Evolutionary conservation across 2,888 invertebrate species (phyloP), one percentile per base, ranked within the genome.

Genomic region (Embidobia sp.): DNA sequence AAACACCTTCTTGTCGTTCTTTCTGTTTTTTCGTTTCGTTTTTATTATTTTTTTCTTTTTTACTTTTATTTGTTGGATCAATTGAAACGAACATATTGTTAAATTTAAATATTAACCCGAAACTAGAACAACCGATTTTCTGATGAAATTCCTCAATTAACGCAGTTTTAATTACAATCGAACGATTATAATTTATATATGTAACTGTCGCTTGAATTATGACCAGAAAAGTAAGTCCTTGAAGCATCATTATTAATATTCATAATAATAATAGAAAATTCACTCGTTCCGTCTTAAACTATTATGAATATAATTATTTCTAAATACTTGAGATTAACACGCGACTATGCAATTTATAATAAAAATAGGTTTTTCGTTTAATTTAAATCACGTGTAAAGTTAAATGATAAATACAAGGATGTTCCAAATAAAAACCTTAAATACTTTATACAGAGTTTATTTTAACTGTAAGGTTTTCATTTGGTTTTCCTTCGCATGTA

Each of bases 241-340:
- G 26, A 8, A 27, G 26, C 19, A 18, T 19, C 22, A 44, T 35
- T 5, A 8, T 44, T 35, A 55, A 48, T 49, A 67, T 57, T n/a
- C 29, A 8, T 15, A 22, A 40, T 49, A 37, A 48, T 55, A 18
- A 57, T n/a, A n/a, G n/a, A 46, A 26, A 57, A 55, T 46, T 37
- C 40, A 37, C 11, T 57, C 57, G 55, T 22, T 49, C 10, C 44
- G 18, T 35, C 51, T 61, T 67, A 74, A 67, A 74, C 51, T 67
- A 74, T 67, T 42, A 64, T 57, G 37, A 51, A 48, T 72, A 55
- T 44, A 72, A 55, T 55, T 63, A 49, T 59, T 66, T 66, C 27
- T 44, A 59, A 74, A 66, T 64, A 74, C 48, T 51, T 70, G 40
- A 44, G 40, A 66, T 66, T 66, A 55, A 37, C 55, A 55, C 66